Evolutionary conservation across 2,888 invertebrate genomes (phyloP), one percentile per base, ranked within the genome.

Genomic region (Drosophila borborema): DNA sequence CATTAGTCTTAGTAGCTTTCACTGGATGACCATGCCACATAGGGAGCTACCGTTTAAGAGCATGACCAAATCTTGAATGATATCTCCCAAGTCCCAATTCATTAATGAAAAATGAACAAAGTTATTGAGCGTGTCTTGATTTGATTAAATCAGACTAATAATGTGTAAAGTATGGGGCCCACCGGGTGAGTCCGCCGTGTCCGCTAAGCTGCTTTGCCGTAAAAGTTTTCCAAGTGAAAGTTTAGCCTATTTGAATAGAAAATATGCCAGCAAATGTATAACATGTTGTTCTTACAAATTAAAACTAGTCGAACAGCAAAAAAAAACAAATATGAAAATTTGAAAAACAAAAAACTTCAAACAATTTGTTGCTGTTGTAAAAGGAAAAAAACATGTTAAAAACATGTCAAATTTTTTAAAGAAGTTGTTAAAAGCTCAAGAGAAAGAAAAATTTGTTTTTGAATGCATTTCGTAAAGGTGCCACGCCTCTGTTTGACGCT

Each of bases 171-270:
- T 83, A 81, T 77, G 77, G 72, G 81, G 74, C 75, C 88, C 84
- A 84, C 89, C 84, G 71, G 64, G 81, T 78, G 66, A 81, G 74
- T 36, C 38, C n/a, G n/a, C 43, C 31, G 12, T 31, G 72, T 58
- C 51, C 31, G 20, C 36, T 71, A 77, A 89, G 81, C 86, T 31
- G 81, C 69, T 86, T 81, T 69, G 59, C 64, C 45, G 66, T 74
- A 68, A 88, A 80, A 80, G 83, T 73, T 58, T 60, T 10, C 55
- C 62, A 85, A 86, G 91, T 91, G 91, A 91, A 91, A 91, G 91
- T 91, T 61, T 28, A 41, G 51, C 81, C 71, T 73, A 74, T 80
- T 80, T 67, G 73, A 87, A 87, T 77, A 63, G 54, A 76, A 74
- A 55, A 83, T 51, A 62, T 64, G 69, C 63, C 65, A 31, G 55